These are phyloP conservation scores for Ostrea edulis DNA, from an alignment of 1,140 invertebrate genomes.

Conservation along the genomic window DNA sequence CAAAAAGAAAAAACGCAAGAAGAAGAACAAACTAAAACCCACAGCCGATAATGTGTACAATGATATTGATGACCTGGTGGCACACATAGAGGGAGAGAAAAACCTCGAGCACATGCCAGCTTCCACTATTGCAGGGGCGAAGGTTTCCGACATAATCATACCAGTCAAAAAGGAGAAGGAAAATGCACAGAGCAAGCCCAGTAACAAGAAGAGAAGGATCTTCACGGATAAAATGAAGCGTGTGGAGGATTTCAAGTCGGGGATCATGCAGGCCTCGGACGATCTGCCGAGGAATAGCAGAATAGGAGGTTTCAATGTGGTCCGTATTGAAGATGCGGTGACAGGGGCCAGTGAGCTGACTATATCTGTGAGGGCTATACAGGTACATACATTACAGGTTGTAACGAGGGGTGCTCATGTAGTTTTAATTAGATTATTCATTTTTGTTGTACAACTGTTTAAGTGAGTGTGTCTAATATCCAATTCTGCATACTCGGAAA, in stretches of 20 bases:
- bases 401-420: no score
- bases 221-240: slow-evolving; percentile 41
- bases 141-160: not conserved
- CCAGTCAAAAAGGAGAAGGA: not conserved
- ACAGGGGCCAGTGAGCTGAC: slow-evolving; percentile 55
- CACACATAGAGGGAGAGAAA: slow-evolving; percentile 9
- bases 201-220: slow-evolving; percentile 32
- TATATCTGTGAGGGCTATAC: slow-evolving; percentile 51
- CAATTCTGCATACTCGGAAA: no score
- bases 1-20: slow-evolving; percentile 64
- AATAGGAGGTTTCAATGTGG: slow-evolving; percentile 56
- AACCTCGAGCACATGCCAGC: not conserved
- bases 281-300: slow-evolving; percentile 43
- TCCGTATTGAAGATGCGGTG: slow-evolving; percentile 55
- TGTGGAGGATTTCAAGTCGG: slow-evolving; percentile 51
- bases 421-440: no score
- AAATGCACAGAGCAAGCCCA: not conserved
- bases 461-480: not conserved
- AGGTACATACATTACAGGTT: slow-evolving; percentile 45
- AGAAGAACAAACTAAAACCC: slow-evolving; percentile 51
- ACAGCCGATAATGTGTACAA: not conserved
- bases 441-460: no score
- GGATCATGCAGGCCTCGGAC: slow-evolving; percentile 46
- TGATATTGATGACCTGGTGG: slow-evolving; percentile 18
- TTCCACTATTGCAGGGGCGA: not conserved